phyloP scores from a whole-genome alignment of 1,140 invertebrate species.

The Halesus radiatus region DNA sequence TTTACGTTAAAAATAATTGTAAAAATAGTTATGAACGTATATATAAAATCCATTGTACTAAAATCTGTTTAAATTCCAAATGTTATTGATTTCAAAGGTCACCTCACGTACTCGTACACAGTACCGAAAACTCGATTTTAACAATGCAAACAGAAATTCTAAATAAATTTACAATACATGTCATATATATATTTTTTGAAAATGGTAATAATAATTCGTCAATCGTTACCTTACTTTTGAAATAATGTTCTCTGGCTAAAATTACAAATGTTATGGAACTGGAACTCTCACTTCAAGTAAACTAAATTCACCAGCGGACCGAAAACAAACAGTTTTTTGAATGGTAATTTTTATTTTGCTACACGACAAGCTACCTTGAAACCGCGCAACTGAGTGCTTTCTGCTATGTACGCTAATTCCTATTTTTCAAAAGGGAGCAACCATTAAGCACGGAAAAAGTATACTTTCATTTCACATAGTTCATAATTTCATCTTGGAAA shows the following conservation, averaged over 20 bases:
- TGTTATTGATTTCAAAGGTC: neutral
- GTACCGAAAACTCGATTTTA: neutral
- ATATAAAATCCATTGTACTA: too few species aligned
- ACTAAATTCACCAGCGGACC: neutral
- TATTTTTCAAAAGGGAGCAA: neutral
- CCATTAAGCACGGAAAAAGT: neutral
- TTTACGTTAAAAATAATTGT: too few species aligned
- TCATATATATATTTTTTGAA: too few species aligned
- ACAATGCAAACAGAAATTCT: neutral
- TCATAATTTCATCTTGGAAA: neutral
- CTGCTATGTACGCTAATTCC: neutral
- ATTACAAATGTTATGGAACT: too few species aligned
- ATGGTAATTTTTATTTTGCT: neutral
- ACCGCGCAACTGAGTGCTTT: constrained; percentile 3
- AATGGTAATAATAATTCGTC: neutral
- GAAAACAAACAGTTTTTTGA: neutral
- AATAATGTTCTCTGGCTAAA: neutral
- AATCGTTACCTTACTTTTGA: neutral
- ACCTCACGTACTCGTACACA: neutral
- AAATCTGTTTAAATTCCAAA: too few species aligned
- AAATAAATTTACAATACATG: neutral
- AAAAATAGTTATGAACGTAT: too few species aligned
- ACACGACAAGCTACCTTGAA: constrained; percentile 22
- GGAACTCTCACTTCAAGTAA: neutral
- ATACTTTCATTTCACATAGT: neutral